Base-by-base conservation (phyloP, 2,888 invertebrate species). In the Amblyjoppa fuscipennis region DNA sequence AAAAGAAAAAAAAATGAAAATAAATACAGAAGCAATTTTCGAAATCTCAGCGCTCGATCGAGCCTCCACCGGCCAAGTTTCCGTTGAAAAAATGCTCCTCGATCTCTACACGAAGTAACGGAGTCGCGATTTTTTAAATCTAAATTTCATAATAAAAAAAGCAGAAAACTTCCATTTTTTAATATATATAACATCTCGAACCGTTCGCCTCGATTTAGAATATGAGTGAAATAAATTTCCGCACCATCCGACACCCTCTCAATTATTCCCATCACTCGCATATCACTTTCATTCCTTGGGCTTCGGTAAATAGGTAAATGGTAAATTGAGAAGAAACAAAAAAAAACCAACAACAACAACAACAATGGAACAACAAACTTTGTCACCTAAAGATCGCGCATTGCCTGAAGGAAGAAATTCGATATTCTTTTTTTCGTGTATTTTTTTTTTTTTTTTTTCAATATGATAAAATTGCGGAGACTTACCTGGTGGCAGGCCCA, bases 401-500 rank as follows among this genome's bases (percentile, higher is more conserved):
- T 61, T 56, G 41, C 49, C 59, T 38, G 49, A 34, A 70, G 31
- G 51, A 53, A 53, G 31, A 70, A n/a, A 70, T 51, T 51, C 20
- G 31, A 51, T 51, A 16, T 70, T 51, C 53, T 53, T 70, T 51
- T 49, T 38, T 68, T 45, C 6, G 51, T 16, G 28, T 49, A 5
- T 31, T 16, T 71, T 16, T 38, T 31, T 31, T 34, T 41, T 84
- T 20, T 41, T 51, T 81, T 49, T 64, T 38, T 38, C 6, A 59
- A 34, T 64, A 70, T 64, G 77, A 74, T 11, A 74, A 74, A 64
- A 81, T 79, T 51, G 59, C 70, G 77, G 87, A 91, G 92, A 95
- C 95, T 95, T 96, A 96, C 96, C 96, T 96, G 96, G 96, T 90
- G 96, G 96, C 92, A 96, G 95, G 94, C 95, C 96, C 94, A 96